A percentile compares a stretch with the other conserved stretches of the same genome.
Conservation (phyloP, 1,140 invertebrate genomes). For the Heliconius melpomene region DNA sequence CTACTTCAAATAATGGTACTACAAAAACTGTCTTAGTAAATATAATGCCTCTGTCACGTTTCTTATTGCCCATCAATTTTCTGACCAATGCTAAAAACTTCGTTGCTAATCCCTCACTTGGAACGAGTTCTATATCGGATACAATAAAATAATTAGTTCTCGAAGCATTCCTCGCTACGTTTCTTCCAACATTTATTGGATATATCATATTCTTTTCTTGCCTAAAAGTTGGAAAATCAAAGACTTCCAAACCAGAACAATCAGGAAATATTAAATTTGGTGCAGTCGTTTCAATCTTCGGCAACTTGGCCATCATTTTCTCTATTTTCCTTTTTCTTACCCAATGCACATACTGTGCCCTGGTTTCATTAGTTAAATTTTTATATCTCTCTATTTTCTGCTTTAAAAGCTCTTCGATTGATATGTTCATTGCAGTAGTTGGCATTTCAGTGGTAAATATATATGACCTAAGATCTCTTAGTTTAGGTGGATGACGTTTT, state of each 20-base stretch:
- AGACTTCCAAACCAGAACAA: slow-evolving; percentile 65
- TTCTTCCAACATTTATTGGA: slow-evolving; percentile 89
- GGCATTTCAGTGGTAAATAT: slow-evolving; percentile 45
- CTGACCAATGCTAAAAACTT: slow-evolving; percentile 84
- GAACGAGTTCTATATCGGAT: slow-evolving; percentile 89
- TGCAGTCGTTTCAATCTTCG: slow-evolving; percentile 32
- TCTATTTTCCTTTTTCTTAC: slow-evolving; percentile 67
- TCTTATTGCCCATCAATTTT: slow-evolving; percentile 73
- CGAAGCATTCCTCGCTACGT: slow-evolving; percentile 84
- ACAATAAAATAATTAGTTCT: slow-evolving; percentile 86
- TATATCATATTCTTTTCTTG: slow-evolving; percentile 82
- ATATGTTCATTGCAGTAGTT: slow-evolving; percentile 52
- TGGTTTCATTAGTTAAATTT: slow-evolving; percentile 60
- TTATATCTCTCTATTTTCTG: slow-evolving; percentile 63
- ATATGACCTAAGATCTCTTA: slow-evolving; percentile 45
- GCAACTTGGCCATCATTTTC: slow-evolving; percentile 60
- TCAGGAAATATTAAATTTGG: slow-evolving; percentile 63
- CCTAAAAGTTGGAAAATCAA: slow-evolving; percentile 78
- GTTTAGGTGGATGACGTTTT: slow-evolving; percentile 54
- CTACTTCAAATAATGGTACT: slow-evolving; percentile 89
- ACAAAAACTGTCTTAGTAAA: slow-evolving; percentile 84
- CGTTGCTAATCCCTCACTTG: slow-evolving; percentile 84
- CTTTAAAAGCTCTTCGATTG: slow-evolving; percentile 51
- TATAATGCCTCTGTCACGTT: slow-evolving; percentile 64
- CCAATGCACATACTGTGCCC: slow-evolving; percentile 64